These are phyloP conservation scores for Orycteropus afer DNA, from an alignment of 2,113 vertebrate genomes.

Conservation along the genomic window DNA sequence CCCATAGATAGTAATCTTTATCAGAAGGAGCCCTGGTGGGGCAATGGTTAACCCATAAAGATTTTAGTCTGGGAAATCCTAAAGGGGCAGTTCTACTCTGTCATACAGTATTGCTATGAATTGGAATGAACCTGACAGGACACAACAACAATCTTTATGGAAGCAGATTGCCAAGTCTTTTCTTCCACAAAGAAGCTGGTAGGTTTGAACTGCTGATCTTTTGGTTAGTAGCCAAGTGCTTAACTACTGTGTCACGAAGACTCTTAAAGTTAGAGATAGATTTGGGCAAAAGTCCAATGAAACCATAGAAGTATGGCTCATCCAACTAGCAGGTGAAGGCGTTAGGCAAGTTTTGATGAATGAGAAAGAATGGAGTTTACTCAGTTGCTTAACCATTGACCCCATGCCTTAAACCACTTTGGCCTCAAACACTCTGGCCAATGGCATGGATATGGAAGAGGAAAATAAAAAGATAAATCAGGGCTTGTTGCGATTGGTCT, in stretches of 20 bases:
- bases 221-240: background rate
- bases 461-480: background rate
- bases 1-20: too few relatives aligned
- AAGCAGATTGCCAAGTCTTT: background rate
- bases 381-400: background rate
- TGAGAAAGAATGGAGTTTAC: background rate
- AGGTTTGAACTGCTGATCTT: background rate
- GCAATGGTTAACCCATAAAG: background rate
- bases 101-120: background rate
- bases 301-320: too few relatives aligned
- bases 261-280: background rate
- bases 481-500: background rate
- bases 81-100: background rate
- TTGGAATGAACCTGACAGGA: background rate
- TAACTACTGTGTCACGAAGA: background rate
- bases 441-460: background rate
- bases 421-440: background rate
- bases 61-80: background rate
- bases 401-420: background rate
- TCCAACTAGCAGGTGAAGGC: background rate
- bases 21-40: too few relatives aligned
- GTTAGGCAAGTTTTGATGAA: background rate
- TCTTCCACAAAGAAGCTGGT: too few relatives aligned
- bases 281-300: background rate
- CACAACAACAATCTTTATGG: background rate